Base-by-base conservation (phyloP, 2,113 vertebrate genomes). In the Caracal caracal region DNA sequence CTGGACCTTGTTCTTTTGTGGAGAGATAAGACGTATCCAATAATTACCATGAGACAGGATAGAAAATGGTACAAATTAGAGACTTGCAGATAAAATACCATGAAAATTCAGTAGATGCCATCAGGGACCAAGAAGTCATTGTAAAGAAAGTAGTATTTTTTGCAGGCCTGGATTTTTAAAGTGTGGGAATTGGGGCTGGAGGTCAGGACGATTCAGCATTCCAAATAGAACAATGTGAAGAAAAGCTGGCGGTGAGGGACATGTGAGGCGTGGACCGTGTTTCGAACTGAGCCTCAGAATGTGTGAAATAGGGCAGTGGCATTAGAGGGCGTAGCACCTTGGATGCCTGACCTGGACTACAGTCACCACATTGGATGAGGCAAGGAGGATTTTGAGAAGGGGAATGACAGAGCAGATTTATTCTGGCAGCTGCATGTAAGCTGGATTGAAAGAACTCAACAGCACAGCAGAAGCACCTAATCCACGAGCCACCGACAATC, bases 41-140 rank as follows among this genome's bases (percentile, higher is more conserved):
- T 16, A 66, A 51, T 65, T 37, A 56, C 70, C 24, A 68, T 6
- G 83, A 40, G 19, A 37, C 22, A 51, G 22, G 65, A 26, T 15
- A 59, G 26, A 51, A 91, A 83, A 33, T 78, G 71, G 2, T 70
- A 0, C 33, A 65, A 86, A 59, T 59, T 51, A 26, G 26, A 94
- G 19, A 53, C 12, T 84, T 65, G 75, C 20, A 33, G 20, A 37
- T 90, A 68, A 92, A 89, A 3, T 40, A 33, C 12, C 20, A 5
- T 80, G n/a, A 90, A 47, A 87, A 59, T 92, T 70, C 40, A 84
- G n/a, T 10, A 90, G 37, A 59, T 83, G 56, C 26, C 4, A 85
- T 81, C 13, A 10, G 63, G 24, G 20, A 96, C 68, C 40, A 49
- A 7, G 17, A 92, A 84, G 33, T 76, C 40, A 56, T 90, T 82